Percentiles rank a stretch among this genome's conserved stretches.
phyloP scores from a whole-genome alignment of 1,140 invertebrate species.

The Hormaphis cornu region DNA sequence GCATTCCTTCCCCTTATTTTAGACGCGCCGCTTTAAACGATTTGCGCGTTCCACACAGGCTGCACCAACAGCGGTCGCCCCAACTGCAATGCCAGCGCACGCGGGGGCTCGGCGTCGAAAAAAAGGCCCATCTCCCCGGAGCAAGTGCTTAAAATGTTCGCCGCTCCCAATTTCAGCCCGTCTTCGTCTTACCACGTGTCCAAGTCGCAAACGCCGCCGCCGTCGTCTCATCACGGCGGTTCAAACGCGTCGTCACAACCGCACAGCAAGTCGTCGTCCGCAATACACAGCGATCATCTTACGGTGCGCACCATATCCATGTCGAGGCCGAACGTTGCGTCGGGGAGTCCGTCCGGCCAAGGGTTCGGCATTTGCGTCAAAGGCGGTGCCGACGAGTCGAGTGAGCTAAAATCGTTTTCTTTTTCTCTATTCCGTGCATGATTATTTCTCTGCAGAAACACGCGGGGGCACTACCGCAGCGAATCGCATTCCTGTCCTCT shows the following conservation, averaged over 20 bases:
- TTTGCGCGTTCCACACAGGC: background rate
- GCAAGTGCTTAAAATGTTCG: conserved; percentile 39
- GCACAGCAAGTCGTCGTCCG: conserved; percentile 45
- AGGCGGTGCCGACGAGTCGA: conserved; percentile 69
- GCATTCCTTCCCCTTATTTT: no score
- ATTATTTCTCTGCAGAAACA: background rate
- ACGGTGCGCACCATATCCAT: conserved; percentile 72
- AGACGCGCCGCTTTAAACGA: no score
- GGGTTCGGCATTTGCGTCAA: conserved; percentile 83
- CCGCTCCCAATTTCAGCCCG: conserved; percentile 1
- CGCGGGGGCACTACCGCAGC: no score
- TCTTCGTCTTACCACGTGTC: conserved; percentile 7
- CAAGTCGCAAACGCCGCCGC: conserved; percentile 36
- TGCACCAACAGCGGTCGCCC: conserved; percentile 16
- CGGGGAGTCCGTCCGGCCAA: conserved; percentile 53
- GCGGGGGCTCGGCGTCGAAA: conserved; percentile 34
- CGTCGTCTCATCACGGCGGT: conserved; percentile 41
- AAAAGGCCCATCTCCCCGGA: conserved; percentile 40
- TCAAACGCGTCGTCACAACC: conserved; percentile 42
- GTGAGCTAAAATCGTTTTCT: conserved; percentile 44
- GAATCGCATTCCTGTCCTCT: no score
- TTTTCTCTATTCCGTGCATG: background rate
- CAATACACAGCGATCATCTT: conserved; percentile 63
- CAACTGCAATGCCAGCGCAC: background rate
- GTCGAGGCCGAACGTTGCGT: conserved; percentile 54